Evolutionary conservation across 1,140 invertebrate genomes (phyloP).

Genomic region (Lanistes nyassanus): DNA sequence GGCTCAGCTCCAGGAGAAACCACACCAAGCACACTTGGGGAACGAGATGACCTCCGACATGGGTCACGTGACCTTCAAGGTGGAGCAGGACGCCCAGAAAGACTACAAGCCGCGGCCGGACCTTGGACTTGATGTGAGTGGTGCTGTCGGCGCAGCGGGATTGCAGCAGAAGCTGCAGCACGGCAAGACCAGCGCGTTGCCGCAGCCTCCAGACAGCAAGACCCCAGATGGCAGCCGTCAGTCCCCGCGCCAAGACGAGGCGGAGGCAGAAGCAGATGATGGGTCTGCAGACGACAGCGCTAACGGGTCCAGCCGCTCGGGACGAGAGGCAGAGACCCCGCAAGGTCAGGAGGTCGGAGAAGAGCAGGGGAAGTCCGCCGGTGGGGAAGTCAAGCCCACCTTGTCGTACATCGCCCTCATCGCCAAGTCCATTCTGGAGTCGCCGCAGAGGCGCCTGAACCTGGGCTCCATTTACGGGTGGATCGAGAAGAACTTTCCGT

Average conservation of each 20-base stretch:
- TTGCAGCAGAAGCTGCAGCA: background rate
- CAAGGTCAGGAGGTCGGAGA: constrained; percentile 30
- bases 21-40: background rate
- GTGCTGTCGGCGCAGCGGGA: background rate
- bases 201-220: background rate
- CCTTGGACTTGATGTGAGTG: background rate
- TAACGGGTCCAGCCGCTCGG: constrained; percentile 31
- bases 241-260: constrained; percentile 15
- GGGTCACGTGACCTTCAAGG: background rate
- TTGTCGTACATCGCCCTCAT: constrained; percentile 63
- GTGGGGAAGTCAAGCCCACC: constrained; percentile 54
- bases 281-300: constrained; percentile 9
- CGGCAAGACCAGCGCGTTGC: background rate
- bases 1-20: background rate
- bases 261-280: constrained; percentile 1
- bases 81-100: background rate
- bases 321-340: constrained; percentile 19
- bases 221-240: background rate
- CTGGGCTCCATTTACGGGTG: constrained; percentile 61
- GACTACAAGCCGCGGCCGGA: background rate
- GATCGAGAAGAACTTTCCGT: constrained; percentile 63
- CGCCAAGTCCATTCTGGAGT: constrained; percentile 59
- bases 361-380: constrained; percentile 39
- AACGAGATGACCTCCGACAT: background rate
- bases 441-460: constrained; percentile 51